Evolutionary conservation across 1,140 invertebrate genomes (phyloP).

Genomic region (Drosophila persimilis): DNA sequence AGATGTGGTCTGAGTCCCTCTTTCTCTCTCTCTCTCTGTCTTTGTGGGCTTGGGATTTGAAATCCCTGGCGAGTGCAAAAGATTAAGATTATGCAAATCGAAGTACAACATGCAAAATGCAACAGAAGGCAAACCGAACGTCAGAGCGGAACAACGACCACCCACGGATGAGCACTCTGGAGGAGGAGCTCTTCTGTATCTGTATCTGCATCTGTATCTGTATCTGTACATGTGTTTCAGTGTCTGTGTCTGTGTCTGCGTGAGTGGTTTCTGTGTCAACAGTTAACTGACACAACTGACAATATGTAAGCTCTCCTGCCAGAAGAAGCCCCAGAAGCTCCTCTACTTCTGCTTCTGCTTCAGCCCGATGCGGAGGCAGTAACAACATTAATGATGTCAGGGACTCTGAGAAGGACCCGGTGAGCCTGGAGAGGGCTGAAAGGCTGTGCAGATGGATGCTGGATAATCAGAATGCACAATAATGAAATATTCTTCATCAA

Average conservation of each 20-base stretch:
- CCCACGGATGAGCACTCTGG: background rate
- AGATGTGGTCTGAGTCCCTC: background rate
- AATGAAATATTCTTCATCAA: background rate
- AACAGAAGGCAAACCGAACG: constrained; percentile 59
- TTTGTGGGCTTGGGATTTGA: constrained; percentile 23
- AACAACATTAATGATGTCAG: constrained; percentile 64
- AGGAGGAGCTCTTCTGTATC: background rate
- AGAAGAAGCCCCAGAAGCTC: too few relatives aligned
- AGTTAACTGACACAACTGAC: constrained; percentile 42
- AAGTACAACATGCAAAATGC: constrained; percentile 73
- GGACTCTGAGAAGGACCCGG: constrained; percentile 42
- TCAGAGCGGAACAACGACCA: background rate
- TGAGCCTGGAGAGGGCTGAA: background rate
- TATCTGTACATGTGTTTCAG: background rate
- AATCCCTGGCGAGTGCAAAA: constrained; percentile 68
- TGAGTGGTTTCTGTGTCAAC: constrained; percentile 7
- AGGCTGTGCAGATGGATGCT: constrained; percentile 2
- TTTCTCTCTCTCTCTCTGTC: background rate
- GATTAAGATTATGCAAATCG: constrained; percentile 76
- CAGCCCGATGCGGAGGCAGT: constrained; percentile 2
- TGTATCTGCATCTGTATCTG: too few relatives aligned
- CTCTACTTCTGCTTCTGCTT: background rate
- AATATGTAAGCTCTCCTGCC: constrained; percentile 30
- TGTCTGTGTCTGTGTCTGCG: constrained; percentile 4
- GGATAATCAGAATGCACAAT: constrained; percentile 14